Conservation (phyloP, 1,140 invertebrate species). For the Drosophila biarmipes region DNA sequence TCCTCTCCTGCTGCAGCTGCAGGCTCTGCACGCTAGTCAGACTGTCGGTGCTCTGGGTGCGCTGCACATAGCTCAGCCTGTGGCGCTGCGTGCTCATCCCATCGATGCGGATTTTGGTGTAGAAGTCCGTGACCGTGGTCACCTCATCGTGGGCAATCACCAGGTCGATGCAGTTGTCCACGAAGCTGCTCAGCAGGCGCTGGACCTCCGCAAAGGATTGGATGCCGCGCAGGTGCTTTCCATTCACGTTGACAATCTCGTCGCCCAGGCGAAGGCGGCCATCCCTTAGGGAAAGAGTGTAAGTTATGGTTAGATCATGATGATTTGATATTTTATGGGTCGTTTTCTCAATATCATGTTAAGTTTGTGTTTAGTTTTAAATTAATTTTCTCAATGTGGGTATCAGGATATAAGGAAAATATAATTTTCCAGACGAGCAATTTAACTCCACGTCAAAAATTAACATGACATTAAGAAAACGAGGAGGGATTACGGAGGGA, state of each 20-base stretch:
- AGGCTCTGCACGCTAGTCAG: constrained; percentile 73
- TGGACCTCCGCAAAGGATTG: constrained; percentile 87
- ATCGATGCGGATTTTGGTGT: constrained; percentile 83
- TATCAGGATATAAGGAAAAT: no score
- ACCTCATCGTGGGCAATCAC: constrained; percentile 87
- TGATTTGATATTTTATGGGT: neutral
- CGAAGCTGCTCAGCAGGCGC: constrained; percentile 84
- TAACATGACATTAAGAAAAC: no score
- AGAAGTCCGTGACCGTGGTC: constrained; percentile 78
- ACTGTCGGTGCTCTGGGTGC: constrained; percentile 78
- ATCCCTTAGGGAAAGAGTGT: constrained; percentile 86
- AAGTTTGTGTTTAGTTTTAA: no score
- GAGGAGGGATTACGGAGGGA: no score
- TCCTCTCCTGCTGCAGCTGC: constrained; percentile 52
- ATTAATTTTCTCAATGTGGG: no score
- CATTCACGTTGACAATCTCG: constrained; percentile 94
- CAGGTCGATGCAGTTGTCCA: constrained; percentile 86
- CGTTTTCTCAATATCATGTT: no score
- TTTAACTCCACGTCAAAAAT: no score
- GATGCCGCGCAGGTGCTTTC: constrained; percentile 90
- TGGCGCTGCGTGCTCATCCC: constrained; percentile 64
- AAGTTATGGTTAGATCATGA: neutral
- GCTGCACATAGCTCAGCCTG: constrained; percentile 68
- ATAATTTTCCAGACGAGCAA: no score
- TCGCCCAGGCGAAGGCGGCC: constrained; percentile 92